A percentile compares a stretch with the other conserved stretches of the same genome.
These are phyloP conservation scores for Nowickia ferox DNA, from an alignment of 2,888 invertebrate genomes.

Conservation along the genomic window DNA sequence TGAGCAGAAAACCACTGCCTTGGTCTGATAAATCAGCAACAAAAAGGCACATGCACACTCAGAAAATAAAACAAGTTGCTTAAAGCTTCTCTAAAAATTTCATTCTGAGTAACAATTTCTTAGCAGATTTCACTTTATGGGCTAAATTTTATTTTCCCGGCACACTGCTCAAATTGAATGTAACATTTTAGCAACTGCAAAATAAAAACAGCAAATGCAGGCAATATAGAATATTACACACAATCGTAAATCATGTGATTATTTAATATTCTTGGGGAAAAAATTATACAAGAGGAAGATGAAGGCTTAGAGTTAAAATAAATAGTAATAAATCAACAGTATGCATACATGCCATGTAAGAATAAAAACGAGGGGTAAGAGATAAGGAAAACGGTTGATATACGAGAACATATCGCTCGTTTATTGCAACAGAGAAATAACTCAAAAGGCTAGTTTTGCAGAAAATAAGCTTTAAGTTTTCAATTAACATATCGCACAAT, in stretches of 20 bases:
- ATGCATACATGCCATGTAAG: not conserved
- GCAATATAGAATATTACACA: slow-evolving; percentile 33
- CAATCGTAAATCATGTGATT: slow-evolving; percentile 66
- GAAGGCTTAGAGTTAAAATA: slow-evolving; percentile 58
- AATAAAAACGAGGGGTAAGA: slow-evolving; percentile 3
- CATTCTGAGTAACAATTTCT: not conserved
- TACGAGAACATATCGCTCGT: too few relatives aligned
- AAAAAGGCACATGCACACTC: not conserved
- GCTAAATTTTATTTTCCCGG: not conserved
- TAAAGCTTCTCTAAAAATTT: not conserved
- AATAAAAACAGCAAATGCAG: not conserved
- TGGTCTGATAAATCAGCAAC: not conserved
- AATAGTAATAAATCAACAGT: slow-evolving; percentile 68
- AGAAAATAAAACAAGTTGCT: not conserved
- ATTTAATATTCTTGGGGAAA: slow-evolving; percentile 53
- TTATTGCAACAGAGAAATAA: too few relatives aligned
- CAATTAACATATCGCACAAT: too few relatives aligned
- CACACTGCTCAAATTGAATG: not conserved
- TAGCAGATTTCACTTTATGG: not conserved
- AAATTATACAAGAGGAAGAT: not conserved
- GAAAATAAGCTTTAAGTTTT: too few relatives aligned
- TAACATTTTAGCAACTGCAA: slow-evolving; percentile 21
- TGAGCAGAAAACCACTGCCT: slow-evolving; percentile 27
- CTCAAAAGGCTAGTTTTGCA: too few relatives aligned
- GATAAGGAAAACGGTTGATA: not conserved